Evolutionary conservation across 2,113 vertebrate genomes (phyloP).

Genomic region (Seriola aureovittata): DNA sequence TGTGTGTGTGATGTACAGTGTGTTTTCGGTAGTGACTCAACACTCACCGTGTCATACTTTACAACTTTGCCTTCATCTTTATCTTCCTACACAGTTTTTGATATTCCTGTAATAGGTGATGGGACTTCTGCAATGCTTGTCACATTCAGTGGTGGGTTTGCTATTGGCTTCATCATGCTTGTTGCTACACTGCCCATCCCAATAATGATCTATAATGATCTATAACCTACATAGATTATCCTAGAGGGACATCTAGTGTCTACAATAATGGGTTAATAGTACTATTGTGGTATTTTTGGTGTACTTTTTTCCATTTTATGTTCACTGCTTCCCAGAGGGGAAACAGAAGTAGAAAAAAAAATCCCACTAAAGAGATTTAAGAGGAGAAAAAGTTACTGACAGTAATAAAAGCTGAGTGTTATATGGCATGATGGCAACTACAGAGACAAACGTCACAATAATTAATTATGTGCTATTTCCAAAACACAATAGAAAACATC

Average conservation of each 20-base stretch:
- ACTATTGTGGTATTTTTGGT: not conserved
- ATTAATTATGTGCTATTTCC: too few relatives aligned
- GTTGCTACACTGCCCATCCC: not conserved
- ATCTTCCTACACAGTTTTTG: conserved; percentile 14
- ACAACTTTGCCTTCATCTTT: not conserved
- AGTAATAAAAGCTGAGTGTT: not conserved
- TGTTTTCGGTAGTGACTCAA: conserved; percentile 28
- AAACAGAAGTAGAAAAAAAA: not conserved
- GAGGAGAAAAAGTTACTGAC: not conserved
- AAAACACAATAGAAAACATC: not conserved
- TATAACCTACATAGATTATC: not conserved
- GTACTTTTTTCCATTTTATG: not conserved
- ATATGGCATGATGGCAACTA: not conserved
- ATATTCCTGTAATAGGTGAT: conserved; percentile 25
- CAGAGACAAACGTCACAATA: not conserved
- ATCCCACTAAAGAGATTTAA: not conserved
- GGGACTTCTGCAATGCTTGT: conserved; percentile 1
- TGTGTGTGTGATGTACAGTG: not conserved
- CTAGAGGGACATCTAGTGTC: conserved; percentile 11
- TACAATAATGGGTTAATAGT: not conserved
- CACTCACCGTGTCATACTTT: not conserved
- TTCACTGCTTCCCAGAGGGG: too few relatives aligned
- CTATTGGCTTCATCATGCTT: not conserved
- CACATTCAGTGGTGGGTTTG: not conserved
- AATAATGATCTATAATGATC: not conserved